Conservation (phyloP, 2,797 vertebrate genomes). For the Mycteria americana region DNA sequence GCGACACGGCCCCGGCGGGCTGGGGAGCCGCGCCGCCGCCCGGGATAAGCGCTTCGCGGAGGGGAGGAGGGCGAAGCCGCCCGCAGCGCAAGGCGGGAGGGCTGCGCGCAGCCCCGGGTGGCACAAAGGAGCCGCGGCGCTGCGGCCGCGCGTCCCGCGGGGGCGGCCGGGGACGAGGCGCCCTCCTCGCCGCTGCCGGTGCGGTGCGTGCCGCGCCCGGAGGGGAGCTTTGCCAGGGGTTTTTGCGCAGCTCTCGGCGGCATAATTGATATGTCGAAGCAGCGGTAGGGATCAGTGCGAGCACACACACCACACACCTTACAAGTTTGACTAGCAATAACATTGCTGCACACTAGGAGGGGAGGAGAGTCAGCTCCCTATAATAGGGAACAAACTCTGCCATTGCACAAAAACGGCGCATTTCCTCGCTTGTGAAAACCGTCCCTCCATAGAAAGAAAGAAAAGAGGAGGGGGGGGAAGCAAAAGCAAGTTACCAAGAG, state of each 20-base stretch:
- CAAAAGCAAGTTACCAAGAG: constrained; percentile 46
- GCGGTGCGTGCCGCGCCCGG: constrained; percentile 42
- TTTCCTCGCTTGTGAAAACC: constrained; percentile 41
- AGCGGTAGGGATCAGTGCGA: not conserved
- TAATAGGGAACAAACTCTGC: constrained; percentile 68
- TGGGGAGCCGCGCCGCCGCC: not conserved
- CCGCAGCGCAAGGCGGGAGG: not conserved
- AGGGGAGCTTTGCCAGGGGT: not conserved
- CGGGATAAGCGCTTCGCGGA: not conserved
- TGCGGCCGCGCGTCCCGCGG: not conserved
- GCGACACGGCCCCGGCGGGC: not conserved
- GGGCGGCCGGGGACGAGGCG: not conserved
- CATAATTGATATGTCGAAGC: constrained; percentile 27
- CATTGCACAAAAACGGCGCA: constrained; percentile 67
- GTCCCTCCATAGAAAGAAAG: constrained; percentile 5
- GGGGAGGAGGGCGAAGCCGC: not conserved
- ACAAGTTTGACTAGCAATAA: constrained; percentile 66
- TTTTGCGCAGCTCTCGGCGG: not conserved
- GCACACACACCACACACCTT: constrained; percentile 18
- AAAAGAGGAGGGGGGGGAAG: not conserved
- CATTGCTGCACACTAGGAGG: constrained; percentile 57
- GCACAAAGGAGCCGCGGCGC: not conserved
- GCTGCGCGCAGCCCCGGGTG: not conserved
- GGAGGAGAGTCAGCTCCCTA: constrained; percentile 63
- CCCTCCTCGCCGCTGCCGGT: not conserved